Conservation (phyloP, 2,113 vertebrate species). For the Petaurus breviceps region DNA sequence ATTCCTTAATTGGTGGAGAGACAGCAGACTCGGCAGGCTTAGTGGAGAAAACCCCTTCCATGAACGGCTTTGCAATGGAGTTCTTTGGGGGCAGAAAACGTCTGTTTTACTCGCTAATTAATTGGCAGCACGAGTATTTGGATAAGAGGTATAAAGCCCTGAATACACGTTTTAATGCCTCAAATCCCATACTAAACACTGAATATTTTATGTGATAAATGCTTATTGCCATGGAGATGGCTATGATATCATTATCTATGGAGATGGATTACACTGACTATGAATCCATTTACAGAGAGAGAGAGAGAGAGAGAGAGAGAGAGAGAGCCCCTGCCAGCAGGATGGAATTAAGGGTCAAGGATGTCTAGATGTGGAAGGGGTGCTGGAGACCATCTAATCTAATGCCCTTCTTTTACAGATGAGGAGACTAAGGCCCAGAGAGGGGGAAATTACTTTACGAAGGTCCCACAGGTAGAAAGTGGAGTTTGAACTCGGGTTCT, state of each 20-base stretch:
- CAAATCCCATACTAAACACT: slow-evolving; percentile 21
- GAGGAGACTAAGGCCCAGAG: not conserved
- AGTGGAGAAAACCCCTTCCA: not conserved
- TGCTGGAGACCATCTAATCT: not conserved
- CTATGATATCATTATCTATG: not conserved
- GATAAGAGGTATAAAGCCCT: not conserved
- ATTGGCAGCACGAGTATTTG: not conserved
- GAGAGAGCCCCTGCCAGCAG: not conserved
- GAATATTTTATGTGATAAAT: not conserved
- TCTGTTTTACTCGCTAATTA: slow-evolving; percentile 34
- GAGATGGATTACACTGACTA: not conserved
- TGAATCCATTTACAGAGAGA: not conserved
- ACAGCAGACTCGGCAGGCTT: slow-evolving; percentile 15
- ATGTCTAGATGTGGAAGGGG: not conserved
- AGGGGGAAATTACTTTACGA: not conserved
- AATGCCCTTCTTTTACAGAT: not conserved
- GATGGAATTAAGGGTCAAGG: not conserved
- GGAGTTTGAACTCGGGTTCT: too few relatives aligned
- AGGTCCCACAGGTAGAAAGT: not conserved
- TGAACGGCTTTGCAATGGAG: not conserved
- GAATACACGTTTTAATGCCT: slow-evolving; percentile 19
- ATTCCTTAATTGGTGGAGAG: slow-evolving; percentile 25
- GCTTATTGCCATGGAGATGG: not conserved
- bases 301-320: too few relatives aligned
- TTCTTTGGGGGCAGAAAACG: slow-evolving; percentile 12